Base-by-base conservation (phyloP, 2,888 invertebrate species). In the Stenotaenia linearis region DNA sequence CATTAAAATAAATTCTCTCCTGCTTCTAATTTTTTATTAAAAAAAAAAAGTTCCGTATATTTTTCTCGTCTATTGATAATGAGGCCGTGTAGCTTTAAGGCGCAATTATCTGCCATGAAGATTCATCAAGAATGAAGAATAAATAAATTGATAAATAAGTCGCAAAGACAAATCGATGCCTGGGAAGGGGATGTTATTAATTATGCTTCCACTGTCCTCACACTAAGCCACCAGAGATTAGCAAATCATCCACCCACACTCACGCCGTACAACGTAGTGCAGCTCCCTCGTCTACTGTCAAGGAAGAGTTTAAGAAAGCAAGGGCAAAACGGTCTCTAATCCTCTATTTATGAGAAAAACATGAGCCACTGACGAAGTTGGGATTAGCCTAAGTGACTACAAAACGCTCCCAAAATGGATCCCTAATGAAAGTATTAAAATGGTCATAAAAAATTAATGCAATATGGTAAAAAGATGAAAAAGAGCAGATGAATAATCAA, bases 121-220 rank as follows among this genome's bases (percentile, higher is more conserved):
- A 50, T 50, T 50, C 50, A 50, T 50, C 50, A 50, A 50, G 18
- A 50, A 18, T 50, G 50, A 50, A 50, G 50, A 32, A 74, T 74
- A 74, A 74, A 74, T 74, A 74, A 74, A 74, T 74, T 74, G 74
- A 74, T 74, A 74, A 74, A 74, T 74, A 74, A 74, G 74, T 74
- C 74, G 32, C 30, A 32, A 74, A 74, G 74, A 74, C 74, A 74
- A 74, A 74, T 74, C 74, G 74, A 74, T 32, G 74, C 30, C 32
- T 28, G 28, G 74, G 74, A 28, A 30, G 74, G 74, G 32, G 28
- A 74, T 74, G 18, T 50, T 50, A 74, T 74, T 74, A 74, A 74
- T 74, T 74, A 74, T 74, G 28, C 74, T 28, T 32, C 74, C 30
- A 28, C 74, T 74, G 74, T 74, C 74, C 74, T 74, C 74, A 32